Base-by-base conservation (phyloP, 2,113 vertebrate genomes). In the Rhinoptilus africanus region DNA sequence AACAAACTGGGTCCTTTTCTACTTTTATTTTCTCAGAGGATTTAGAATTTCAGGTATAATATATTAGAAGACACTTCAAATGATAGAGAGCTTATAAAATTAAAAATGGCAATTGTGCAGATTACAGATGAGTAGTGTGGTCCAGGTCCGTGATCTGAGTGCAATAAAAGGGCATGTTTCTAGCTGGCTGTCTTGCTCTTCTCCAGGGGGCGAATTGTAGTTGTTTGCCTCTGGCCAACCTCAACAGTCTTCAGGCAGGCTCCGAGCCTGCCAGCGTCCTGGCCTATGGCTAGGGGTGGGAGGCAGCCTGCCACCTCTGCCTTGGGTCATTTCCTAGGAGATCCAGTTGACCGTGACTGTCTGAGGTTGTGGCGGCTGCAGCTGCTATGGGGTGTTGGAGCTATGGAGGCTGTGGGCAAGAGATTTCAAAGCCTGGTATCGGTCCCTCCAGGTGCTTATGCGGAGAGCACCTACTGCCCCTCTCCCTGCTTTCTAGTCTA, bases 261-360 rank as follows among this genome's bases (percentile, higher is more conserved):
- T 51, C 27, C 1, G 6, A 34, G 54, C 26, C 34, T 39, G 24
- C 24, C 9, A 1, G 43, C 21, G 34, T 24, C 45, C 16, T 0
- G 15, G 19, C 22, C 50, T 53, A 1, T 64, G 85, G 30, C 53
- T n/a, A 1, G 13, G 4, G 17, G 5, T 47, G 23, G 27, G 16
- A 59, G 47, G 64, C 27, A 59, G 30, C 14, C 23, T 64, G 62
- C 35, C 21, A 8, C 30, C 60, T 35, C 45, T 59, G 56, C 15
- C 57, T 83, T 39, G 35, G 43, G 32, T 41, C 39, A 21, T 71
- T 83, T 89, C 56, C 39, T 20, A 4, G 24, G 51, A 39, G 23
- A 18, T 12, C 23, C 43, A 45, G 10, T 34, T 90, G 41, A 4
- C 41, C 3, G 1, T 30, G 22, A 4, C 13, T 48, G 9, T 10